Evolutionary conservation across 2,113 vertebrate species (phyloP), one percentile per base, ranked within the genome.

Genomic region (Seriola aureovittata): DNA sequence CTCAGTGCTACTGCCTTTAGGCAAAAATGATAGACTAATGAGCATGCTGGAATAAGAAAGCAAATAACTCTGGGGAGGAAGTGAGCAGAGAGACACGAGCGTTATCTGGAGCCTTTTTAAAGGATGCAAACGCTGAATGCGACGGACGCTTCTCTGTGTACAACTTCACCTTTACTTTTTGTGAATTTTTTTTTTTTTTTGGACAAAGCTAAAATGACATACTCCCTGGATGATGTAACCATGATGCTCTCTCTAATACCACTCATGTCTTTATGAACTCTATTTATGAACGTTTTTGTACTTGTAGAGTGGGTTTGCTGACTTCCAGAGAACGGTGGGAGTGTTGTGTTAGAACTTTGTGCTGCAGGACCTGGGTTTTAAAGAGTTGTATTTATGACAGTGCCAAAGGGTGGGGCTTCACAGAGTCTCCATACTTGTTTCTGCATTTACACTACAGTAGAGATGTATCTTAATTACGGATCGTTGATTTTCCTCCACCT

Each of bases 251-350:
- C 87, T 78, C 84, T 86, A 50, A 88, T 84, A 81, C 86, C 89
- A 90, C 90, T 92, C 86, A 79, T 87, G 86, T 89, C 87, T 90
- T 84, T 89, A 87, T 88, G 62, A 91, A 93, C 88, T 92, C 87
- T 96, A 95, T 96, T 96, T 95, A 96, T 96, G 85, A 89, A 93
- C 84, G 36, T 92, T 90, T 92, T 91, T 89, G 75, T 91, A 92
- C 85, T 85, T 86, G 75, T 66, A 44, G 89, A 93, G 91, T 92
- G 91, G 89, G 89, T 93, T 93, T 91, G 82, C 81, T 84, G 87
- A 88, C 84, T 89, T 91, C 81, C 58, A 32, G 74, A 85, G 70
- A 80, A 42, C 68, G 54, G 85, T 67, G 80, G 86, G 84, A 87
- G 80, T 71, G 81, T 87, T 87, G 81, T 57, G 78, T 72, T 81